Percentiles rank a stretch among this genome's conserved stretches.
Conservation (phyloP, 2,888 invertebrate genomes). For the Brenthis daphne region DNA sequence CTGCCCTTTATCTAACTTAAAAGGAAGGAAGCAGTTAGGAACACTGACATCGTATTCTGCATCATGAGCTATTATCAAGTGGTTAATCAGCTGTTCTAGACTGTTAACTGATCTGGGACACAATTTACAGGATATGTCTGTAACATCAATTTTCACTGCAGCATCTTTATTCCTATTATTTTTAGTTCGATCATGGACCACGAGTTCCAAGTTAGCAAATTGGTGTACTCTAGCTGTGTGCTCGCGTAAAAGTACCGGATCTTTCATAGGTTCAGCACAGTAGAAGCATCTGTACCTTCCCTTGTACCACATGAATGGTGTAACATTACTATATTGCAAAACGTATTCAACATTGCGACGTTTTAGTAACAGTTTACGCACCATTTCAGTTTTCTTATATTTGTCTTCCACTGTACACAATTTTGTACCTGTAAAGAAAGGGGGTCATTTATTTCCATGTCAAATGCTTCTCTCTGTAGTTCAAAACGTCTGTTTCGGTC, state of each 20-base stretch:
- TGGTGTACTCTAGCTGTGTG: constrained; percentile 62
- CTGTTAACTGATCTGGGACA: constrained; percentile 56
- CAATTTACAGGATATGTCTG: constrained; percentile 64
- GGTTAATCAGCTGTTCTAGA: constrained; percentile 70
- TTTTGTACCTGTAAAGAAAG: constrained; percentile 74
- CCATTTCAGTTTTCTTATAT: constrained; percentile 69
- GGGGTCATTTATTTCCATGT: constrained; percentile 35
- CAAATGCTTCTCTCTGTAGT: constrained; percentile 3
- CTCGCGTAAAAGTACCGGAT: constrained; percentile 58
- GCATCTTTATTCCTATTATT: constrained; percentile 73
- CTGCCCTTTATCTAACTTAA: constrained; percentile 67
- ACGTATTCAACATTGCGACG: constrained; percentile 72
- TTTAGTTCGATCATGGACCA: constrained; percentile 68
- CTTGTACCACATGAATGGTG: constrained; percentile 75
- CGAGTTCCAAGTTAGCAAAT: constrained; percentile 65
- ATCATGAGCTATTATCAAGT: constrained; percentile 73
- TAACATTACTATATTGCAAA: constrained; percentile 69
- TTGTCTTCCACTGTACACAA: constrained; percentile 66
- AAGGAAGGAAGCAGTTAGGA: constrained; percentile 71
- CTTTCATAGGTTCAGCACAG: constrained; percentile 68
- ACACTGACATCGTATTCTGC: constrained; percentile 72
- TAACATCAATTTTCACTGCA: constrained; percentile 74
- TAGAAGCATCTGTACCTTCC: constrained; percentile 72
- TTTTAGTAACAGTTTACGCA: constrained; percentile 66
- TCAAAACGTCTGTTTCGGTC: background rate